A percentile compares a stretch with the other conserved stretches of the same genome.
Evolutionary conservation across 2,888 invertebrate genomes (phyloP).

Genomic region (Drosophila picticornis): DNA sequence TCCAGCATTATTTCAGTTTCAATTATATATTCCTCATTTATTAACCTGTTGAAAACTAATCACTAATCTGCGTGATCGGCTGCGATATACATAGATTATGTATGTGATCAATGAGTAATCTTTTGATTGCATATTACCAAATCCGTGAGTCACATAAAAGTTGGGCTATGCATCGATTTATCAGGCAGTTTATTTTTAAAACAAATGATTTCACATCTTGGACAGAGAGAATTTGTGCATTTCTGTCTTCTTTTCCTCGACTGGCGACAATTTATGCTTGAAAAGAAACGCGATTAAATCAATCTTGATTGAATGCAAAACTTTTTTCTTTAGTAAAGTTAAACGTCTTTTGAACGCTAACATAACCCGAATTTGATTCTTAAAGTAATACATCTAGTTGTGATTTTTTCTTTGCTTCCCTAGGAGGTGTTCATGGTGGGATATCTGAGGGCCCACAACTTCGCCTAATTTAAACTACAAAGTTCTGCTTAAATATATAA

Average conservation of each 20-base stretch:
- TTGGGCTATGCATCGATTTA: slow-evolving; percentile 27
- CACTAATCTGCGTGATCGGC: neutral
- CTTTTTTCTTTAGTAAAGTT: neutral
- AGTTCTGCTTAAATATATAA: no score
- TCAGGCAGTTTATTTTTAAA: slow-evolving; percentile 44
- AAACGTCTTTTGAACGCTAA: no score
- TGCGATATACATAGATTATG: neutral
- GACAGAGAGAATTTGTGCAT: slow-evolving; percentile 19
- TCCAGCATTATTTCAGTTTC: neutral
- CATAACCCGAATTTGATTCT: no score
- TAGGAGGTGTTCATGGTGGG: no score
- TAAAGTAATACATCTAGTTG: no score
- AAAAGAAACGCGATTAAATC: neutral
- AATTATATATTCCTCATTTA: neutral
- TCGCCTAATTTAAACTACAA: no score
- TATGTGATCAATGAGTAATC: neutral
- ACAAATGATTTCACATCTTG: slow-evolving; percentile 36
- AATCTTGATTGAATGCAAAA: neutral
- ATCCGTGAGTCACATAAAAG: slow-evolving; percentile 18
- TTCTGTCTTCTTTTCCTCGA: neutral
- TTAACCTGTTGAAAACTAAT: neutral
- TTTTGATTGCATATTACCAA: slow-evolving; percentile 9
- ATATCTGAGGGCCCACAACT: no score
- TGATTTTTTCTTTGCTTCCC: no score
- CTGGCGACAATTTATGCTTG: neutral